Percentiles rank a stretch among this genome's conserved stretches.
Evolutionary conservation across 2,113 vertebrate genomes (phyloP).

Genomic region (Speoplatyrhinus poulsoni): DNA sequence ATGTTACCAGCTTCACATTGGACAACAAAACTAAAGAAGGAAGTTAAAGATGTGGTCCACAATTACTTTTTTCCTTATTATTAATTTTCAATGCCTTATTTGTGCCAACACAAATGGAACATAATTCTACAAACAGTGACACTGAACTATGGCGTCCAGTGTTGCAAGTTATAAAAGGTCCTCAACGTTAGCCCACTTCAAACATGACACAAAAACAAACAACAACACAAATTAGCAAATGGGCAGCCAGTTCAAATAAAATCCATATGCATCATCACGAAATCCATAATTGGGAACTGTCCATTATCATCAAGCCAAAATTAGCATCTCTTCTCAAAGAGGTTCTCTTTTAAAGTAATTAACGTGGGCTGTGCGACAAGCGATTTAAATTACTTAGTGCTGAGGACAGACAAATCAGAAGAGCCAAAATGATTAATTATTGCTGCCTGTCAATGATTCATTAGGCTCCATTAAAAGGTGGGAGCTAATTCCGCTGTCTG

Average conservation of each 20-base stretch:
- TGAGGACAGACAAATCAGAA: background rate
- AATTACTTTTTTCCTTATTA: too few species aligned
- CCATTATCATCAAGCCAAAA: background rate
- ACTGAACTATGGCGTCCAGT: too few species aligned
- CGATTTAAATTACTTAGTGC: background rate
- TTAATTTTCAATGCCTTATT: too few species aligned
- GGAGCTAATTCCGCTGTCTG: constrained; percentile 10
- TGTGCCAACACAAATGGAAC: too few species aligned
- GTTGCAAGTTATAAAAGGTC: too few species aligned
- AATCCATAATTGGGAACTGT: background rate
- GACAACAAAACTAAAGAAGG: too few species aligned
- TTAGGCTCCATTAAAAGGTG: constrained; percentile 10
- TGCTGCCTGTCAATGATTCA: constrained; percentile 18
- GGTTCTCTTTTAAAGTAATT: constrained; percentile 2
- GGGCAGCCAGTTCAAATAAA: background rate
- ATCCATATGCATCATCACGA: background rate
- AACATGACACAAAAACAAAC: background rate
- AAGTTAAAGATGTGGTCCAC: too few species aligned
- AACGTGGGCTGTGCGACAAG: constrained; percentile 1
- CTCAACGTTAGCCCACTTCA: background rate
- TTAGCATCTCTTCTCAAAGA: background rate
- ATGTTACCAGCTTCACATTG: too few species aligned
- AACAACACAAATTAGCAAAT: background rate
- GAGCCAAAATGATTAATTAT: constrained; percentile 5
- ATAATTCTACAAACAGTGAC: too few species aligned